A percentile compares a stretch with the other conserved stretches of the same genome.
Conservation (phyloP, 2,797 vertebrate genomes). For the Melanotaenia trifasciata region DNA sequence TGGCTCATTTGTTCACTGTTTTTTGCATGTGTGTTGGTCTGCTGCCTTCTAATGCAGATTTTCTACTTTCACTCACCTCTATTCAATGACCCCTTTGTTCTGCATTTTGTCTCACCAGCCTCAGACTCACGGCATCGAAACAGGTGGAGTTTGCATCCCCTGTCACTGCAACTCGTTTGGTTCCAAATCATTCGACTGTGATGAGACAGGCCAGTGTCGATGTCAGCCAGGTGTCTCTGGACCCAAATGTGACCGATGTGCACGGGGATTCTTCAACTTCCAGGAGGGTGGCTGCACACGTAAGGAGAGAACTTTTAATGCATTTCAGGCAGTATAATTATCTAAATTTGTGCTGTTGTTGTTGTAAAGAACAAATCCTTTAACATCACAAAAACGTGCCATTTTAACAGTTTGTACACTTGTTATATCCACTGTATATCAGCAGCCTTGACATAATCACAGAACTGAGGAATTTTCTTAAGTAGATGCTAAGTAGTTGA, state of each 20-base stretch:
- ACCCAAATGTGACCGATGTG: conserved; percentile 93
- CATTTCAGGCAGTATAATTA: not conserved
- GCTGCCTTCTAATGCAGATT: not conserved
- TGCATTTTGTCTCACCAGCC: conserved; percentile 76
- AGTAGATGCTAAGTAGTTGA: not conserved
- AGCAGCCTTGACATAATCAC: not conserved
- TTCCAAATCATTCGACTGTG: conserved; percentile 96
- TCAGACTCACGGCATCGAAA: conserved; percentile 86
- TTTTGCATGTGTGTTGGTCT: not conserved
- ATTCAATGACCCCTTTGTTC: not conserved
- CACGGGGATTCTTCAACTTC: conserved; percentile 92
- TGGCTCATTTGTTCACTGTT: not conserved
- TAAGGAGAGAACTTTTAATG: conserved; percentile 70
- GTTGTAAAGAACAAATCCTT: no score
- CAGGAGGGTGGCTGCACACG: conserved; percentile 96
- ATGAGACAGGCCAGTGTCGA: conserved; percentile 90
- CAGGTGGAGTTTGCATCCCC: conserved; percentile 87
- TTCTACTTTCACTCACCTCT: not conserved
- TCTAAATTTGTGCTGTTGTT: not conserved
- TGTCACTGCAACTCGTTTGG: conserved; percentile 98
- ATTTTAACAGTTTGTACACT: not conserved
- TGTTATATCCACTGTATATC: not conserved
- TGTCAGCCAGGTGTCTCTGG: conserved; percentile 94
- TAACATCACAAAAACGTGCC: no score
- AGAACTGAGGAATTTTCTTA: not conserved